Evolutionary conservation across 2,888 invertebrate species (phyloP).

Genomic region (Athalia cordata): DNA sequence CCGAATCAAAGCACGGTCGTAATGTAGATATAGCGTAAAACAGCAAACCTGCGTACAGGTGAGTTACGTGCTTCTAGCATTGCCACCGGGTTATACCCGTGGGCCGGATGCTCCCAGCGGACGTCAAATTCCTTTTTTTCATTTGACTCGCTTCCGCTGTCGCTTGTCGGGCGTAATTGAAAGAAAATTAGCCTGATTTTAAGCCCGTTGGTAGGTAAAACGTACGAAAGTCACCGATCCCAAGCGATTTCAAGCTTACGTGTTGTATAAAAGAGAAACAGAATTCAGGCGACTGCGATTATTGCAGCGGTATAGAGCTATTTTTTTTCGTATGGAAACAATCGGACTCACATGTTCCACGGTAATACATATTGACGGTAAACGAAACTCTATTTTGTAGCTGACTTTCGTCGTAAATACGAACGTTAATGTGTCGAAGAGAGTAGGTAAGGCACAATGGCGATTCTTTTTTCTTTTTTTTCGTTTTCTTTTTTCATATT

Average conservation of each 20-base stretch:
- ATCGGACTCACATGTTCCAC: no score
- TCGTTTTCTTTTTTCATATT: no score
- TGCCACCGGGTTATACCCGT: slow-evolving; percentile 46
- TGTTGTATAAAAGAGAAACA: neutral
- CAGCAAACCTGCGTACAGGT: slow-evolving; percentile 20
- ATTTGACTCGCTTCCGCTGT: slow-evolving; percentile 56
- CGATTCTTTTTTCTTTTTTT: no score
- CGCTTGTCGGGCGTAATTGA: slow-evolving; percentile 53
- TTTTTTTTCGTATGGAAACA: no score
- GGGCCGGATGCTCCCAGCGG: slow-evolving; percentile 65
- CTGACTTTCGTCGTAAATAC: slow-evolving; percentile 7
- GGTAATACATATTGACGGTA: neutral
- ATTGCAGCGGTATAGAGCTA: neutral
- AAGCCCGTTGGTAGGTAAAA: neutral
- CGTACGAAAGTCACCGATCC: no score
- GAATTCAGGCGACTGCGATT: neutral
- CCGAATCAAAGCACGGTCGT: neutral
- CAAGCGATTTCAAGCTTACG: no score
- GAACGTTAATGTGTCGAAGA: neutral
- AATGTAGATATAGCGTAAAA: slow-evolving; percentile 17
- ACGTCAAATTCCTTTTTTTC: slow-evolving; percentile 62
- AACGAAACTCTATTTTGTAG: neutral
- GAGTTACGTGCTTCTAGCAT: slow-evolving; percentile 24
- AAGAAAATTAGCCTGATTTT: slow-evolving; percentile 60
- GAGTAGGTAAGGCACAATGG: neutral